Evolutionary conservation across 2,113 vertebrate genomes (phyloP), one percentile per base, ranked within the genome.

Genomic region (Chunga burmeisteri): DNA sequence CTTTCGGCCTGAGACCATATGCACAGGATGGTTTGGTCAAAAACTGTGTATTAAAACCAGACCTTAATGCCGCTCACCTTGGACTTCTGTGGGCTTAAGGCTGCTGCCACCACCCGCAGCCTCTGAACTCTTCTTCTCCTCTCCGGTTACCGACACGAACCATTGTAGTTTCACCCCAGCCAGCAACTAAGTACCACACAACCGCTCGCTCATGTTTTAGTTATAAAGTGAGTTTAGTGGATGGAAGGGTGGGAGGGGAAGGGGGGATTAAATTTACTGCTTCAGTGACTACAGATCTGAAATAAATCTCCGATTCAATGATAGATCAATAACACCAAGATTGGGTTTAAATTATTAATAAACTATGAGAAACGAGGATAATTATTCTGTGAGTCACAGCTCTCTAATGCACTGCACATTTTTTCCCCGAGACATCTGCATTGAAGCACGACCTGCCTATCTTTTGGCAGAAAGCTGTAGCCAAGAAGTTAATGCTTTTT

Each of bases 281-380:
- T 97, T 88, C 96, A 94, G 91, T 96, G 98, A 91, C 94, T 96
- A 88, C 88, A 96, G 97, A 92, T 96, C 92, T 94, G 93, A 96
- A 97, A 97, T 90, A 96, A 97, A 96, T 89, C 93, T 94, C 86
- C 47, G 14, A 95, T 92, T 93, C 95, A 94, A 66, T 93, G 91
- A 95, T 95, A 93, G 95, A 96, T 97, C 88, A 86, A 94, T 95
- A 94, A 92, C 91, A 96, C 74, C 53, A 80, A 96, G 92, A 96
- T 83, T 93, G 84, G 92, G 87, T 96, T 97, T 98, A 93, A 96
- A 96, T 97, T 88, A 98, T 96, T 98, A 96, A 97, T 88, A 90
- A 96, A 88, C 83, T 84, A 91, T 59, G 94, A 97, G 94, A 94
- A 94, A 96, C 20, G 68, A 79, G 67, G 34, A 86, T 97, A 82